Percentiles rank a stretch among this genome's conserved stretches.
Evolutionary conservation across 2,797 vertebrate species (phyloP).

Genomic region (Pipistrellus nathusii): DNA sequence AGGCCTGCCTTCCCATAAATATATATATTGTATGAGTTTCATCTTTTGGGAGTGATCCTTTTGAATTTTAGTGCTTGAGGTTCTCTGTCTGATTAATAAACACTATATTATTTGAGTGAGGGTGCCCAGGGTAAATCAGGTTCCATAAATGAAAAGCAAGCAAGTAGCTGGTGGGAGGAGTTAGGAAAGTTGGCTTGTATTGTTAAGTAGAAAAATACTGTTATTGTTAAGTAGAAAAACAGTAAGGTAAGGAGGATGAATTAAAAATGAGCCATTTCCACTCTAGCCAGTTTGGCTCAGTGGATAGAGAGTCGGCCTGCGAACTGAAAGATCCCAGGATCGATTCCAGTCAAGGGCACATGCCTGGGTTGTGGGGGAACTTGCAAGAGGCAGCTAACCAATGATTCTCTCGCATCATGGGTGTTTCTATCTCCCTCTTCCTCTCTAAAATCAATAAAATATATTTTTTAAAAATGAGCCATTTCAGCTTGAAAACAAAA

Average conservation of each 20-base stretch:
- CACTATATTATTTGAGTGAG: neutral
- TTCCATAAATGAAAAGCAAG: neutral
- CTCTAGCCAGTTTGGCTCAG: too few relatives aligned
- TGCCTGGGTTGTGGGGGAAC: too few relatives aligned
- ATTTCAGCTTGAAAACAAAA: slow-evolving; percentile 56
- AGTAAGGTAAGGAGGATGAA: slow-evolving; percentile 25
- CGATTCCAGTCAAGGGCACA: too few relatives aligned
- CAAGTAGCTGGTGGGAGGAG: neutral
- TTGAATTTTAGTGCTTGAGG: slow-evolving; percentile 40
- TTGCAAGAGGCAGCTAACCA: too few relatives aligned
- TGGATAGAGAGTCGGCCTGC: too few relatives aligned
- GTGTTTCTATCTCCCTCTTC: too few relatives aligned
- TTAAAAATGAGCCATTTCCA: slow-evolving; percentile 54
- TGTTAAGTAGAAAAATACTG: neutral
- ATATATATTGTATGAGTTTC: neutral
- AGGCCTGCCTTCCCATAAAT: neutral
- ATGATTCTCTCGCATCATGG: too few relatives aligned
- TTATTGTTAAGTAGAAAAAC: slow-evolving; percentile 35
- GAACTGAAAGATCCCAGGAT: too few relatives aligned
- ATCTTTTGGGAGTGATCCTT: neutral
- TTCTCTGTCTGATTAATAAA: slow-evolving; percentile 37
- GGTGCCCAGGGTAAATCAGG: neutral
- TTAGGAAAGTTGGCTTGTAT: slow-evolving; percentile 14
- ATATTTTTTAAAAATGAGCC: neutral
- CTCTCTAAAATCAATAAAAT: too few relatives aligned